A percentile compares a stretch with the other conserved stretches of the same genome.
Conservation (phyloP, 2,113 vertebrate genomes). For the Sinocyclocheilus grahami region DNA sequence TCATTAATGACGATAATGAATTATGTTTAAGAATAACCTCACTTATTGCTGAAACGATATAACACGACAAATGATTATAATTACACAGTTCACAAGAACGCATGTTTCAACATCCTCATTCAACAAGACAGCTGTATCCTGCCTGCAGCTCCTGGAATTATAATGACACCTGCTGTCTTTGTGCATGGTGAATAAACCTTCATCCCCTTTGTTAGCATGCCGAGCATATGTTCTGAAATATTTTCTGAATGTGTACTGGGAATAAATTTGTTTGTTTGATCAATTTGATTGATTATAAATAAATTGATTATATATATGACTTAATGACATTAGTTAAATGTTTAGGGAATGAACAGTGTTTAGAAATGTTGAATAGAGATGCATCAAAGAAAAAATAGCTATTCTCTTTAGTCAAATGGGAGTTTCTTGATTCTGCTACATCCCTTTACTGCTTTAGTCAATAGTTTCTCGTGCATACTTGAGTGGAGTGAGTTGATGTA, state of each 20-base stretch:
- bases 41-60: background rate
- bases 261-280: too few relatives aligned
- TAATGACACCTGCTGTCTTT: conserved; percentile 2
- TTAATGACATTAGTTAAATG: background rate
- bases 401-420: background rate
- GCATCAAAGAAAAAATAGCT: background rate
- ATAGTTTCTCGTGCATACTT: background rate
- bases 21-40: background rate
- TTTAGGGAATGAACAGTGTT: background rate
- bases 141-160: conserved; percentile 1
- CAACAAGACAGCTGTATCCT: background rate
- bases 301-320: too few relatives aligned
- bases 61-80: background rate
- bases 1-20: too few relatives aligned
- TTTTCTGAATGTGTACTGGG: background rate
- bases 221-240: background rate
- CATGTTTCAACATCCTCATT: background rate
- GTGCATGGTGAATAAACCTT: background rate
- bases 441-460: background rate
- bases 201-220: background rate
- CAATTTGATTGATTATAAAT: too few relatives aligned
- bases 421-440: background rate
- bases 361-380: background rate
- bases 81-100: background rate
- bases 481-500: background rate